Evolutionary conservation across 1,140 invertebrate genomes (phyloP).

Genomic region (Lysiphlebus fabarum): DNA sequence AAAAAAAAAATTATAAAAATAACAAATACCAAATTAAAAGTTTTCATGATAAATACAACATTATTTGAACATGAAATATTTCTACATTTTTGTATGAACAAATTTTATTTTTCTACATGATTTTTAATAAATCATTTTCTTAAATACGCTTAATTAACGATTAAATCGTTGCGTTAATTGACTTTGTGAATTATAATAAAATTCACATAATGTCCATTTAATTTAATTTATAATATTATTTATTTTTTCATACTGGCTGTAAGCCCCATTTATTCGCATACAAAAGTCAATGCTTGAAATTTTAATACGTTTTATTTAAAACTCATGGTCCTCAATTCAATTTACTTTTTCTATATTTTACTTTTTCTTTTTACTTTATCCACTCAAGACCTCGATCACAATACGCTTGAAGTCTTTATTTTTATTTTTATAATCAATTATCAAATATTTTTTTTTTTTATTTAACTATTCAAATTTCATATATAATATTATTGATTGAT

Average conservation of each 20-base stretch:
- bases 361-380: not conserved
- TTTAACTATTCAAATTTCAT: not conserved
- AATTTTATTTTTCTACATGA: too few relatives aligned
- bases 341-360: not conserved
- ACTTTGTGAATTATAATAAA: too few relatives aligned
- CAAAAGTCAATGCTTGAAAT: conserved; percentile 14
- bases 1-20: too few relatives aligned
- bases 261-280: not conserved
- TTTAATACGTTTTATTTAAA: conserved; percentile 6
- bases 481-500: conserved; percentile 14
- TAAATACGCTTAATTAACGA: too few relatives aligned
- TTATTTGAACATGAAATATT: too few relatives aligned
- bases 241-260: not conserved
- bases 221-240: not conserved
- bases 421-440: not conserved
- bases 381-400: conserved; percentile 30
- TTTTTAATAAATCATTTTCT: too few relatives aligned
- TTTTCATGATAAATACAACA: too few relatives aligned
- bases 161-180: too few relatives aligned
- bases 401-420: conserved; percentile 35
- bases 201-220: too few relatives aligned
- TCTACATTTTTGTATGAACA: too few relatives aligned
- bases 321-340: conserved; percentile 6
- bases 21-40: too few relatives aligned
- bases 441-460: conserved; percentile 2